Conservation (phyloP, 1,140 invertebrate species). For the Eulimnadia texana region DNA sequence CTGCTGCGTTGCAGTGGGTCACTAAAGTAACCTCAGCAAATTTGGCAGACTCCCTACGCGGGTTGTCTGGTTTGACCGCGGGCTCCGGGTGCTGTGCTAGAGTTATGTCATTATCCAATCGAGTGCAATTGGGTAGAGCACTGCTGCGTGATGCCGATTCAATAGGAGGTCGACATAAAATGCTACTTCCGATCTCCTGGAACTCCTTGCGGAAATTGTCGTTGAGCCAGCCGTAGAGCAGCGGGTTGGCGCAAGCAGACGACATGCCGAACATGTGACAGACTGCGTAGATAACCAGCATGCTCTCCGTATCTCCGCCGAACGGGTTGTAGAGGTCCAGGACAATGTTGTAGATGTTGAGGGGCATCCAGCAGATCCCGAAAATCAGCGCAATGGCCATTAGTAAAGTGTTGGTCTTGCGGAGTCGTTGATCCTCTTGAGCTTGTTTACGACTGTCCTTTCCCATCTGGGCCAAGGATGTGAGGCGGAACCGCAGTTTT, state of each 20-base stretch:
- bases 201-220: slow-evolving; percentile 46
- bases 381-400: slow-evolving; percentile 48
- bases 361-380: slow-evolving; percentile 53
- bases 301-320: slow-evolving; percentile 29
- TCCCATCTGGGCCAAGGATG: neutral
- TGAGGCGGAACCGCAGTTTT: slow-evolving; percentile 37
- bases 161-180: neutral
- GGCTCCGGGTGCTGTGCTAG: no score
- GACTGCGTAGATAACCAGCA: slow-evolving; percentile 51
- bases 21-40: no score
- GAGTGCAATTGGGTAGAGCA: no score
- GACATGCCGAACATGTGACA: slow-evolving; percentile 74
- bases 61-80: no score
- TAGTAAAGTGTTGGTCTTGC: slow-evolving; percentile 63
- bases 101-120: no score
- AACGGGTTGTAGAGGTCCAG: slow-evolving; percentile 37
- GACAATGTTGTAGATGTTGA: slow-evolving; percentile 68
- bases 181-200: slow-evolving; percentile 24
- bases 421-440: slow-evolving; percentile 42
- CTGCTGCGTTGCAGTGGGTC: no score
- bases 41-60: no score
- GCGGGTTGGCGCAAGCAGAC: slow-evolving; percentile 69
- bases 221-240: slow-evolving; percentile 53
- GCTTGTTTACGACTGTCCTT: slow-evolving; percentile 21
- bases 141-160: neutral